Evolutionary conservation across 1,140 invertebrate species (phyloP).

Genomic region (Bombus waltoni): DNA sequence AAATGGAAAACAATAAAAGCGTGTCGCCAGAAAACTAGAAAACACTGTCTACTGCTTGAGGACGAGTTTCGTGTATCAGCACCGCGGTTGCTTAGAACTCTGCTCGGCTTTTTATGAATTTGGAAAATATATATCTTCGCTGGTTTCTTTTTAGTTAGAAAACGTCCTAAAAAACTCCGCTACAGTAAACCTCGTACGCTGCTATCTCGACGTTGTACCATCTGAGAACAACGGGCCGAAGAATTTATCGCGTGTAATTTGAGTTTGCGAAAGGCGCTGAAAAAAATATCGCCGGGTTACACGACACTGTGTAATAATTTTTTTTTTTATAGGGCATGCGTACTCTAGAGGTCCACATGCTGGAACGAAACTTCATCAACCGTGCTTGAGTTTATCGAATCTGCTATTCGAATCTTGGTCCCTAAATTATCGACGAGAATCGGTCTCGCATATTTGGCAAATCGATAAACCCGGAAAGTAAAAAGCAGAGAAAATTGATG

Average conservation of each 20-base stretch:
- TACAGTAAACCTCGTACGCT: slow-evolving; percentile 22
- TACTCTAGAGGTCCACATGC: not conserved
- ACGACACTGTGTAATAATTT: not conserved
- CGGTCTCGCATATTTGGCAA: too few relatives aligned
- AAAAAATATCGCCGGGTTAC: not conserved
- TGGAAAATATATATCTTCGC: not conserved
- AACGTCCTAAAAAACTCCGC: not conserved
- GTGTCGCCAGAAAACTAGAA: not conserved
- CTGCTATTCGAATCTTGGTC: too few relatives aligned
- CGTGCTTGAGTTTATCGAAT: too few relatives aligned
- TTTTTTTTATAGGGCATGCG: not conserved
- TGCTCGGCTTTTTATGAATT: slow-evolving; percentile 8
- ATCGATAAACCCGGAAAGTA: too few relatives aligned
- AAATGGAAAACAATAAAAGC: slow-evolving; percentile 14
- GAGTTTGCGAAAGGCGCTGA: slow-evolving; percentile 9
- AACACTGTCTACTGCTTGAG: not conserved
- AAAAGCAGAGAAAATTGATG: too few relatives aligned
- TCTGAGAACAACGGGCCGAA: not conserved
- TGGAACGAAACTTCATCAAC: too few relatives aligned
- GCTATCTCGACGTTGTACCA: slow-evolving; percentile 19
- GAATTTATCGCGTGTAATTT: slow-evolving; percentile 47
- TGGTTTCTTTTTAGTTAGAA: too few relatives aligned
- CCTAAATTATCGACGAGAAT: too few relatives aligned
- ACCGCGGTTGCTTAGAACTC: not conserved
- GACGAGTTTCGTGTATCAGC: not conserved